phyloP scores from a whole-genome alignment of 2,888 invertebrate species.

The Zaprionus obscuricornis region DNA sequence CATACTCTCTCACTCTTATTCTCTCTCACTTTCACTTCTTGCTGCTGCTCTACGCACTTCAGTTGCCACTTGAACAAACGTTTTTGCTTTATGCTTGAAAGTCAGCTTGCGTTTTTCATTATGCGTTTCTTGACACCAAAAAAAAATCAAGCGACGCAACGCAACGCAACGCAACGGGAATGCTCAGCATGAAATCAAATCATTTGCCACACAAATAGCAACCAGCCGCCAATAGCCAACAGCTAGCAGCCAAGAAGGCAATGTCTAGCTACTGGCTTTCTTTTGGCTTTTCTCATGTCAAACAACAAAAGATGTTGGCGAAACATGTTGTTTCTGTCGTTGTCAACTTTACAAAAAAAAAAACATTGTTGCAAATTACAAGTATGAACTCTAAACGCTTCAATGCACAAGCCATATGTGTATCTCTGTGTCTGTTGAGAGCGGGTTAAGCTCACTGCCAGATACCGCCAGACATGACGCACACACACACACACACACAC shows the following conservation, averaged over 20 bases:
- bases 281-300: slow-evolving; percentile 58
- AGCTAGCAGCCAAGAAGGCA: neutral
- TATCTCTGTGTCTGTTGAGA: neutral
- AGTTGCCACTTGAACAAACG: neutral
- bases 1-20: too few species aligned
- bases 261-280: slow-evolving; percentile 38
- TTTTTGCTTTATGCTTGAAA: slow-evolving; percentile 62
- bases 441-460: slow-evolving; percentile 2
- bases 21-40: neutral
- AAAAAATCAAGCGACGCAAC: slow-evolving; percentile 57
- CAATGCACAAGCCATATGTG: slow-evolving; percentile 53
- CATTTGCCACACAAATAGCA: too few species aligned
- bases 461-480: slow-evolving; percentile 49
- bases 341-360: slow-evolving; percentile 8
- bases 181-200: too few species aligned
- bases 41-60: too few species aligned
- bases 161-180: too few species aligned
- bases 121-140: slow-evolving; percentile 74
- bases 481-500: too few species aligned
- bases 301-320: slow-evolving; percentile 43
- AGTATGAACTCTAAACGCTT: slow-evolving; percentile 55
- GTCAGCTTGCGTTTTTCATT: slow-evolving; percentile 65
- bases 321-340: slow-evolving; percentile 33
- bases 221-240: too few species aligned
- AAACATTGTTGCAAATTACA: slow-evolving; percentile 70